Percentiles rank a stretch among this genome's conserved stretches.
Evolutionary conservation across 2,888 invertebrate genomes (phyloP).

Genomic region (Phortica magna): DNA sequence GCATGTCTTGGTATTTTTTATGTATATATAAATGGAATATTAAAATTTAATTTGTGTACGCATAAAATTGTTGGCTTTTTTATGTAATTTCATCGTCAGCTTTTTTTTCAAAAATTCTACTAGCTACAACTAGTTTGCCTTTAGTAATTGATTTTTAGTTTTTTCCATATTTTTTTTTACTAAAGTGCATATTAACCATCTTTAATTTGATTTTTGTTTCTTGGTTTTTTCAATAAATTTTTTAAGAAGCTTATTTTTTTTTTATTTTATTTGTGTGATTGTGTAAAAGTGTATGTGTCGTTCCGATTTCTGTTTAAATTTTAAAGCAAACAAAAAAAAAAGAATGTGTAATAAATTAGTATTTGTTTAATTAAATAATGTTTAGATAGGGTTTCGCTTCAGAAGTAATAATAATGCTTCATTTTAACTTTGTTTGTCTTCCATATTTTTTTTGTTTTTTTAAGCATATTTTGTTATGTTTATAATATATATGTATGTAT

Average conservation of each 20-base stretch:
- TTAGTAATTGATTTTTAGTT: neutral
- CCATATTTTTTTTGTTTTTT: no score
- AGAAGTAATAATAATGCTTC: no score
- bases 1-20: slow-evolving; percentile 38
- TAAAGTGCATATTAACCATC: neutral
- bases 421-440: no score
- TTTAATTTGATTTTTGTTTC: neutral
- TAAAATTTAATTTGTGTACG: slow-evolving; percentile 48
- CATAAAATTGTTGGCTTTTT: slow-evolving; percentile 26
- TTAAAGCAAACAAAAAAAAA: no score
- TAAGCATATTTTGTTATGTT: no score
- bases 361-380: no score
- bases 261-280: neutral
- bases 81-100: slow-evolving; percentile 31
- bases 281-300: neutral
- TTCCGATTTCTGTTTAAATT: neutral
- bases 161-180: neutral
- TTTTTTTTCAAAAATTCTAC: slow-evolving; percentile 57
- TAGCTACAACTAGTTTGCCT: slow-evolving; percentile 56
- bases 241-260: neutral
- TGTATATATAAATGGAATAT: slow-evolving; percentile 59
- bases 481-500: no score
- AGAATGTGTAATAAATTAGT: no score
- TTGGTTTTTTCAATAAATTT: neutral
- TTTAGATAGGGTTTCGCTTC: no score